Conservation (phyloP, 92 coral and sea anemone genomes). For the Siderastrea radians region DNA sequence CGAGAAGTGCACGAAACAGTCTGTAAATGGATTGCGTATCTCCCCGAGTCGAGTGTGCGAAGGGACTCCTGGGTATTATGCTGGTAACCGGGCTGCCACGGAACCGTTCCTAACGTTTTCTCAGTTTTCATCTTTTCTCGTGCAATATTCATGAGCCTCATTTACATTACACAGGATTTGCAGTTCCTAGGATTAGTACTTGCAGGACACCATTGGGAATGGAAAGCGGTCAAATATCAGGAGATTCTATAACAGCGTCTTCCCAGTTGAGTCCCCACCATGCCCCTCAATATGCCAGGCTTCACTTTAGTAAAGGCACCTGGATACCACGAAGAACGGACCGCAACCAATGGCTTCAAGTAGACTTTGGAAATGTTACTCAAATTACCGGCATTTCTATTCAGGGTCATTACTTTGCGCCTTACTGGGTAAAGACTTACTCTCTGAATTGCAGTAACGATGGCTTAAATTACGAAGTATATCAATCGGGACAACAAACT, state of each 20-base stretch:
- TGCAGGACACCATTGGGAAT: background rate
- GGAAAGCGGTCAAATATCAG: background rate
- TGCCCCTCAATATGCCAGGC: too few species aligned
- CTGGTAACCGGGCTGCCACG: too few species aligned
- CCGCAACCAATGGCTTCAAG: slow-evolving; percentile 43
- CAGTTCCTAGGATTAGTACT: background rate
- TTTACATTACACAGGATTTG: background rate
- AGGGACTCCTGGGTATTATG: too few species aligned
- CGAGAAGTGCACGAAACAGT: too few species aligned
- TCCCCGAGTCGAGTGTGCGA: too few species aligned
- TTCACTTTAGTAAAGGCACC: too few species aligned
- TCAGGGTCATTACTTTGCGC: slow-evolving; percentile 20
- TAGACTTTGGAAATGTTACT: slow-evolving; percentile 45
- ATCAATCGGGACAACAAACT: background rate
- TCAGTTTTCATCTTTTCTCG: too few species aligned
- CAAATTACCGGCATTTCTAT: slow-evolving; percentile 48
- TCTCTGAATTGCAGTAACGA: slow-evolving; percentile 20
- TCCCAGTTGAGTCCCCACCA: too few species aligned
- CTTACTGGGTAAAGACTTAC: slow-evolving; percentile 43
- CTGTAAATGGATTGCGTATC: too few species aligned
- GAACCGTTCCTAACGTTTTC: too few species aligned
- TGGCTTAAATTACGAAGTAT: slow-evolving; percentile 12
- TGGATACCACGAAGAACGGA: slow-evolving; percentile 33
- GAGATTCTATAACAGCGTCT: background rate
- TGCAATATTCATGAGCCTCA: background rate